phyloP scores from a whole-genome alignment of 2,113 vertebrate genomes.

The Carassius gibelio region DNA sequence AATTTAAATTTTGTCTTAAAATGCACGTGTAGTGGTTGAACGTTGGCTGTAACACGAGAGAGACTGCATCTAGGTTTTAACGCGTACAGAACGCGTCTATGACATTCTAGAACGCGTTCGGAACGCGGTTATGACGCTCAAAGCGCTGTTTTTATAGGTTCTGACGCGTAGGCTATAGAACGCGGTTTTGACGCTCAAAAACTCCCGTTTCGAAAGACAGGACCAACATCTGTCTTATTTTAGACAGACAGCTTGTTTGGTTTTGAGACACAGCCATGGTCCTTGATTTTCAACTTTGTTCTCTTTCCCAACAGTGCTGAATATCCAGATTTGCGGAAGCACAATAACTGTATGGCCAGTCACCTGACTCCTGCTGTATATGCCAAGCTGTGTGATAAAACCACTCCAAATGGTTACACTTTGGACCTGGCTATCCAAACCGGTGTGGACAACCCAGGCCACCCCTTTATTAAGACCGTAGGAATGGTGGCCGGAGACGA shows the following conservation, averaged over 20 bases:
- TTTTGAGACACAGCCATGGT: background rate
- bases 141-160: background rate
- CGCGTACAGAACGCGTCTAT: background rate
- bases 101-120: background rate
- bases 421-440: constrained; percentile 97
- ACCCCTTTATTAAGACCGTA: constrained; percentile 91
- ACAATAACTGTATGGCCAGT: constrained; percentile 99
- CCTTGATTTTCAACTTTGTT: background rate
- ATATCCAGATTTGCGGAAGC: constrained; percentile 94
- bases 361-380: constrained; percentile 91
- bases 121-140: background rate
- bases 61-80: background rate
- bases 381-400: constrained; percentile 86
- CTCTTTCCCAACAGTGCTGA: constrained; percentile 81
- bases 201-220: background rate
- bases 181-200: no score
- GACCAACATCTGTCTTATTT: background rate
- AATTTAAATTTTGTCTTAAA: background rate
- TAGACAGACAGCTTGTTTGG: background rate
- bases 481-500: constrained; percentile 93
- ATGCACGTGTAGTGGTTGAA: background rate
- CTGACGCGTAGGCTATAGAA: background rate
- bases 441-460: constrained; percentile 95
- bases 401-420: constrained; percentile 90
- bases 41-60: background rate